These are phyloP conservation scores for Bombus superbus DNA, from an alignment of 1,140 invertebrate species.

Conservation along the genomic window DNA sequence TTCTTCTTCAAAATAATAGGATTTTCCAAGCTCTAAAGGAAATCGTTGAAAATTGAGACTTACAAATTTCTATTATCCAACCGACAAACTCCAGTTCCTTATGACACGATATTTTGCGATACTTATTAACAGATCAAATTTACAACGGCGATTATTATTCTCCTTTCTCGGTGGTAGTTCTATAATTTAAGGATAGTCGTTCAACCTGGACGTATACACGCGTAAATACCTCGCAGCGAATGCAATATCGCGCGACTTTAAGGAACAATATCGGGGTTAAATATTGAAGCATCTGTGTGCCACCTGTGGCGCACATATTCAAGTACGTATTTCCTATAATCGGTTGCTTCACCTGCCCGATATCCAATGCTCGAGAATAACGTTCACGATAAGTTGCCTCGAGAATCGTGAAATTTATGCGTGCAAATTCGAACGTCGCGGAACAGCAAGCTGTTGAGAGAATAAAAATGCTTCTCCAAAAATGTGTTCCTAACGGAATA, in stretches of 20 bases:
- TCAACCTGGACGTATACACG: neutral
- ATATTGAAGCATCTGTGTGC: conserved; percentile 45
- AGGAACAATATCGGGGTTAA: conserved; percentile 47
- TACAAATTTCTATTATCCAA: too few species aligned
- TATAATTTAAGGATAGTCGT: conserved; percentile 16
- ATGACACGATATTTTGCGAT: too few species aligned
- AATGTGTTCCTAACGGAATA: neutral
- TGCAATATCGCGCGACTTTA: conserved; percentile 38
- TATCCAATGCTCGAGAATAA: neutral
- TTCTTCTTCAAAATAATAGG: too few species aligned
- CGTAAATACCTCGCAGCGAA: conserved; percentile 11
- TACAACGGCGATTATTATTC: neutral
- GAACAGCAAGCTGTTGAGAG: neutral
- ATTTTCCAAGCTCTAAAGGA: too few species aligned
- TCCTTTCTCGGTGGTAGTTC: neutral
- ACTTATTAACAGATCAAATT: neutral
- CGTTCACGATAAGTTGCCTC: neutral
- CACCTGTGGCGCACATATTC: conserved; percentile 47
- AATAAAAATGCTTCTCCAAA: neutral
- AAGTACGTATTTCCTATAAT: conserved; percentile 42
- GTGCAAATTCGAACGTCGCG: neutral
- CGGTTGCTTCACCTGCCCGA: conserved; percentile 19
- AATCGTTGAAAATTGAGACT: too few species aligned
- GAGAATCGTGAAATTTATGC: neutral
- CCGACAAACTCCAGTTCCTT: too few species aligned